Evolutionary conservation across 2,888 invertebrate species (phyloP), one percentile per base, ranked within the genome.

Genomic region (Mamestra brassicae): DNA sequence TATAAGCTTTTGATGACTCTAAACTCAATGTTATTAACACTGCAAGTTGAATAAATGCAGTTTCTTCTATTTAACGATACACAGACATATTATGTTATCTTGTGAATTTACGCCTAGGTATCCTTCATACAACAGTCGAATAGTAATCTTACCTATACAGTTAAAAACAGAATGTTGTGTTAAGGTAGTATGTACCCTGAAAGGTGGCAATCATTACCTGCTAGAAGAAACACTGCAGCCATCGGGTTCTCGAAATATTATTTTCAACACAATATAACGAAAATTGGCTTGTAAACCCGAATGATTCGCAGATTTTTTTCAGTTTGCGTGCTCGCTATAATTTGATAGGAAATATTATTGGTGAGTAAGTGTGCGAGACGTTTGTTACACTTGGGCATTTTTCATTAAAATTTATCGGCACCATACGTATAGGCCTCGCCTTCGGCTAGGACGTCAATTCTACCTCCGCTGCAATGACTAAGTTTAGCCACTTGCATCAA

Each of bases 1-100:
- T 64, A 66, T 60, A 26, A 17, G 17, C 54, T n/a, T 71, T 71
- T 62, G 61, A 58, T 57, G 17, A 26, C 26, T n/a, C 62, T 65
- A 71, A 71, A 47, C 61, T 61, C 47, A 64, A 13, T 11, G 11
- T 57, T 64, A 74, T 26, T 45, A 45, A 42, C 45, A 17, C 34
- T 60, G 17, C 13, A 70, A 38, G 11, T 36, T 47, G 54, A 34
- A 15, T 38, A 47, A 58, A 45, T 36, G 1, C 38, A 68, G 7
- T 52, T 26, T 0, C 42, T n/a, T 54, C 11, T 38, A 60, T 54
- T 47, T 55, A 26, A n/a, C 17, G 13, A 52, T 17, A 26, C 55
- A 55, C 26, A 55, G 38, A 45, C 4, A 42, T 42, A 42, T 10
- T 10, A 60, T 17, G n/a, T 4, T n/a, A 42, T 7, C 60, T 60